Evolutionary conservation across 1,140 invertebrate species (phyloP).

Genomic region (Drosophila subobscura): DNA sequence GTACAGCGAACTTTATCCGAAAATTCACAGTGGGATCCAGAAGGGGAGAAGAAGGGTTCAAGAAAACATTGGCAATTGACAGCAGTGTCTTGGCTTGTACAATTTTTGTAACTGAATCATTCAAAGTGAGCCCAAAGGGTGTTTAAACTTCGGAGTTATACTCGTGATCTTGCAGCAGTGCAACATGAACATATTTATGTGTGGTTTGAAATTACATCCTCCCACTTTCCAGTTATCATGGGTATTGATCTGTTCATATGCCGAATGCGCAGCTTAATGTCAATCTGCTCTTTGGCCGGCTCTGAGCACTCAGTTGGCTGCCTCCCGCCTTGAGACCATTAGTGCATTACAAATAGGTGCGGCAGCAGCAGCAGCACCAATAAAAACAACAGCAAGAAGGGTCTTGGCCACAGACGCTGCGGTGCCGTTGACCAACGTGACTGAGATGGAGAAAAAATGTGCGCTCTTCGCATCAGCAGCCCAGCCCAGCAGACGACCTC

Average conservation of each 20-base stretch:
- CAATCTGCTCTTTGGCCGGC: constrained; percentile 57
- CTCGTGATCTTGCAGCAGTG: constrained; percentile 30
- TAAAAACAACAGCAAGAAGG: constrained; percentile 34
- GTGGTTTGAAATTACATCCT: constrained; percentile 35
- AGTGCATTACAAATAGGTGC: constrained; percentile 79
- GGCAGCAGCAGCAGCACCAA: constrained; percentile 46
- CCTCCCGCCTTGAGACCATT: constrained; percentile 53
- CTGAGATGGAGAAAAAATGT: constrained; percentile 38
- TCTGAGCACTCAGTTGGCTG: constrained; percentile 8
- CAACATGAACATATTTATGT: constrained; percentile 2
- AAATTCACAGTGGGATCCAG: too few relatives aligned
- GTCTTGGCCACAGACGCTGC: constrained; percentile 67
- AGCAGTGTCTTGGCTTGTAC: too few relatives aligned
- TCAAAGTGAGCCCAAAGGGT: neutral
- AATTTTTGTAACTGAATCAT: too few relatives aligned
- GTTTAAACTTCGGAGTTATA: neutral
- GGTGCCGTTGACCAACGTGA: constrained; percentile 77
- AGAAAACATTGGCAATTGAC: too few relatives aligned
- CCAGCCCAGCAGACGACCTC: constrained; percentile 67
- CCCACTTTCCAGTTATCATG: constrained; percentile 68
- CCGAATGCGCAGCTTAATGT: constrained; percentile 70
- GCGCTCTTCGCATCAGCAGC: constrained; percentile 11
- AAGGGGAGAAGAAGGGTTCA: too few relatives aligned
- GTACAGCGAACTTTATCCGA: constrained; percentile 15
- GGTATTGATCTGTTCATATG: constrained; percentile 53